Base-by-base conservation (phyloP, 2,888 invertebrate genomes). In the Pyrochroa serraticornis region DNA sequence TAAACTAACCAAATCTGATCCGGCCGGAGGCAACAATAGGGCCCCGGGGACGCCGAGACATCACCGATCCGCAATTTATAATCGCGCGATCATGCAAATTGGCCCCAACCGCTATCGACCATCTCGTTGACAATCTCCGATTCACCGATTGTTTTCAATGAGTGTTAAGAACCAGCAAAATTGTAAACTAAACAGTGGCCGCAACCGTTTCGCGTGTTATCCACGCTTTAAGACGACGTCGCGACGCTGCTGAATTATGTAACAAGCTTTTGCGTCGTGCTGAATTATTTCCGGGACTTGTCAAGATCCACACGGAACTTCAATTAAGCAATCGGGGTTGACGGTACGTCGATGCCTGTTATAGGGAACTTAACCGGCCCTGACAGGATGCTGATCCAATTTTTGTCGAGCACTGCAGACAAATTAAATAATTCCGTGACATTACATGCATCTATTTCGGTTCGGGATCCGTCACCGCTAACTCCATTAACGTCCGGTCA, bases 381-480 rank as follows among this genome's bases (percentile, higher is more conserved):
- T 53, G 53, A 53, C 53, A 53, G 46, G 53, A 53, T 46, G 45
- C 46, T 53, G 53, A 53, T 46, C 46, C 46, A 53, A 53, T 53
- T 53, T 53, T 53, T 53, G 46, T 33, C 41, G 33, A 53, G 46
- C 46, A 34, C 53, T 53, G 53, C 45, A 31, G 35, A 46, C 41
- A 53, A 46, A 53, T 53, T 53, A 46, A 53, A 53, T 53, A 53
- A 53, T 53, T 41, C 52, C 6, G 44, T 45, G 52, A 52, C 41
- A 46, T 44, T 38, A 36, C 44, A 22, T 33, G 41, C 33, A 32
- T 46, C 46, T 53, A 53, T 53, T 53, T 46, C 53, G 41, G 41
- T 53, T 5, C 22, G 22, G 22, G 5, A 22, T 22, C 22, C 2
- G 22, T 33, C 53, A 34, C 41, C 43, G 31, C 39, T 33, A 35